Base-by-base conservation (phyloP, 1,140 invertebrate genomes). In the Melipona quadrifasciata region DNA sequence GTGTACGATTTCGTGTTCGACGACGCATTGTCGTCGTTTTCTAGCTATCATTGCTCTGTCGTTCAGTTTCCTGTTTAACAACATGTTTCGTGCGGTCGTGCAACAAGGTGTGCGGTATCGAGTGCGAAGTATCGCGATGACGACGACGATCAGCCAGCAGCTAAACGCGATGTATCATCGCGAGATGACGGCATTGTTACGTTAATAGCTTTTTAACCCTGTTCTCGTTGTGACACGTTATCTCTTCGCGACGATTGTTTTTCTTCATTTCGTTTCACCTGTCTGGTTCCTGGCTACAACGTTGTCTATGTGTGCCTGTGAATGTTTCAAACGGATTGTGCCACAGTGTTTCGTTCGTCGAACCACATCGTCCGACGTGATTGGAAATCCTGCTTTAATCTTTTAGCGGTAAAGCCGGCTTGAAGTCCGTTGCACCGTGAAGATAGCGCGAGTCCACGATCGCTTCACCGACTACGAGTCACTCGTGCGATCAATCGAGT, bases 81-180 rank as follows among this genome's bases (percentile, higher is more conserved):
- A 76, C n/a, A 64, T 79, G 81, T 31, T 57, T 34, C 47, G 27
- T 24, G 57, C 21, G 14, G 31, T 57, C 58, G 16, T 53, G 67
- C 47, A 11, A 58, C 53, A n/a, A 58, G 19, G 10, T 65, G 53
- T 76, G 34, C 61, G 19, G 27, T 65, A 64, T n/a, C 24, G 39
- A 47, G 31, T 70, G 82, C 53, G 16, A 71, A 14, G 21, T 34
- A 51, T 34, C 71, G 31, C 76, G 58, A 80, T 21, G 21, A 47
- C 76, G 39, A 16, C 65, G n/a, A 17, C 65, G 14, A 68, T 31
- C 14, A 31, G 16, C 47, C 34, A 34, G 17, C 47, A 34, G 17
- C 47, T 68, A 87, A 90, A 90, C 75, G 71, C 86, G 89, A 90
- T 91, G 91, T 90, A 89, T 92, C 90, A 91, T 90, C 88, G 89